These are phyloP conservation scores for Cebus imitator DNA, from an alignment of 2,113 vertebrate species.

Conservation along the genomic window DNA sequence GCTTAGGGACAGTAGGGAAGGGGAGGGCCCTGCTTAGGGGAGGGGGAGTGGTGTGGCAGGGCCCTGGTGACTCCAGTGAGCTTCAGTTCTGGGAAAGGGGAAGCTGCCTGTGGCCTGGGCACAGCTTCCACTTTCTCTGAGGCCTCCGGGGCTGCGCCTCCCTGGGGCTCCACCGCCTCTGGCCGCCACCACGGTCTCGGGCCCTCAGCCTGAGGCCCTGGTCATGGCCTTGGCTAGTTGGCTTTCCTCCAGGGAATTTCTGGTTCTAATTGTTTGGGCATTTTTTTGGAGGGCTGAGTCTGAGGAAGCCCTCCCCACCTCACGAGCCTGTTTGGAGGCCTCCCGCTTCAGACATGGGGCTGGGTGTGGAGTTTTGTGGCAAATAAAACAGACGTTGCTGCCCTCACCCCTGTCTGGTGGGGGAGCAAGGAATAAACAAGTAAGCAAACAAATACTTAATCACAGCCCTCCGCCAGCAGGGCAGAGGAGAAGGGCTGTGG, in stretches of 20 bases:
- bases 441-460: slow-evolving; percentile 42
- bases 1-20: background rate
- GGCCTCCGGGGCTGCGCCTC: background rate
- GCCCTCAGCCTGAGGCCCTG: background rate
- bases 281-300: background rate
- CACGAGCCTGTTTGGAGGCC: background rate
- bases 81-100: slow-evolving; percentile 63
- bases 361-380: slow-evolving; percentile 9
- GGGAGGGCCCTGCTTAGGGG: background rate
- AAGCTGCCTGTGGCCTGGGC: slow-evolving; percentile 6
- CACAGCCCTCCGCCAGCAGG: background rate
- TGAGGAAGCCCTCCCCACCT: background rate
- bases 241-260: slow-evolving; percentile 64
- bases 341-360: background rate
- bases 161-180: background rate
- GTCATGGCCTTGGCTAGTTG: background rate
- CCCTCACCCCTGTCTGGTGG: background rate
- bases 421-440: background rate
- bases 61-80: background rate
- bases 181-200: no score
- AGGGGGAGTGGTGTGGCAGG: background rate
- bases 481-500: background rate
- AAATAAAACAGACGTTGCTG: slow-evolving; percentile 27
- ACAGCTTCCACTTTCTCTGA: slow-evolving; percentile 61
- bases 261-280: background rate